Evolutionary conservation across 2,113 vertebrate species (phyloP).

Genomic region (Cyanocitta stelleri): DNA sequence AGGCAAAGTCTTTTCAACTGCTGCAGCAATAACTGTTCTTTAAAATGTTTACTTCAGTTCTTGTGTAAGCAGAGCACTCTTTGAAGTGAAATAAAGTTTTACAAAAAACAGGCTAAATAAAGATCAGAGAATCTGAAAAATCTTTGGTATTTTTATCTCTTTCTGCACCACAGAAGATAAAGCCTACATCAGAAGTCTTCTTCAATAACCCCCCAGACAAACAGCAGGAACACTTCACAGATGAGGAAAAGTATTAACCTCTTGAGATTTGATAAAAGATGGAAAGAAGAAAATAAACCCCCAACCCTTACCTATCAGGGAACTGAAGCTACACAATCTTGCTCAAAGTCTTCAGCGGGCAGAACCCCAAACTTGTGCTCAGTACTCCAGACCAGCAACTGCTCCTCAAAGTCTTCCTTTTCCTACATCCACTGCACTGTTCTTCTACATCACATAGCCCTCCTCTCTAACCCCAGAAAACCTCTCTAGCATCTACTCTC

Average conservation of each 20-base stretch:
- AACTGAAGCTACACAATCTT: neutral
- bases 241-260: neutral
- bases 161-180: neutral
- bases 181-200: neutral
- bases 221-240: neutral
- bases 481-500: neutral
- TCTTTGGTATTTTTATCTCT: neutral
- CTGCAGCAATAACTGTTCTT: neutral
- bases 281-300: neutral
- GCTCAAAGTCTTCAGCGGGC: rapidly evolving
- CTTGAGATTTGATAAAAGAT: neutral
- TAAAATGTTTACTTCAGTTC: neutral
- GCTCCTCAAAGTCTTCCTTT: rapidly evolving
- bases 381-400: rapidly evolving
- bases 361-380: rapidly evolving
- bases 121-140: neutral
- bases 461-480: rapidly evolving
- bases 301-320: neutral
- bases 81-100: neutral
- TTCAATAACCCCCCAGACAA: neutral
- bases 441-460: rapidly evolving
- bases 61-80: neutral
- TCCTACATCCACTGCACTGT: rapidly evolving
- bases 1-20: neutral
- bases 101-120: slow-evolving; percentile 9